These are phyloP conservation scores for Pedicia rivosa DNA, from an alignment of 2,888 invertebrate genomes.

Conservation along the genomic window DNA sequence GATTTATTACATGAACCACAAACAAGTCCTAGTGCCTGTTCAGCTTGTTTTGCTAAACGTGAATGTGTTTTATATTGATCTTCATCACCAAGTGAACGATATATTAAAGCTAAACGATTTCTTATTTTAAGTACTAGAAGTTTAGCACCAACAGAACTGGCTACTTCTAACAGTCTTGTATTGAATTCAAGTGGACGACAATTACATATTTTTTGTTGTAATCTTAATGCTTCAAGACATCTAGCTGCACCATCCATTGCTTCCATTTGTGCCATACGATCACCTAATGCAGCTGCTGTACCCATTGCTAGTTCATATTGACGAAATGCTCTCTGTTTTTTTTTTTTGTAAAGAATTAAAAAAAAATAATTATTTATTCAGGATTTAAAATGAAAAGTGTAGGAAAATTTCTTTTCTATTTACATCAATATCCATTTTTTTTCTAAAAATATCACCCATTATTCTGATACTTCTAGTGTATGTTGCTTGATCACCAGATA, in stretches of 20 bases:
- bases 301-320: slow-evolving; percentile 83
- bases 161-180: slow-evolving; percentile 65
- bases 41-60: slow-evolving; percentile 44
- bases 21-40: slow-evolving; percentile 51
- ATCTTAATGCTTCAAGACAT: slow-evolving; percentile 56
- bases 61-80: slow-evolving; percentile 62
- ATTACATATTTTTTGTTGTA: slow-evolving; percentile 68
- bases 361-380: not conserved
- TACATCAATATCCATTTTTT: slow-evolving; percentile 67
- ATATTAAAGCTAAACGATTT: slow-evolving; percentile 61
- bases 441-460: slow-evolving; percentile 69
- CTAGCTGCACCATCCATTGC: slow-evolving; percentile 79
- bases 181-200: slow-evolving; percentile 76
- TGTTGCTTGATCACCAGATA: slow-evolving; percentile 72
- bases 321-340: slow-evolving; percentile 35
- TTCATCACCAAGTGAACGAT: slow-evolving; percentile 65
- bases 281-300: slow-evolving; percentile 61
- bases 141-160: slow-evolving; percentile 77
- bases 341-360: slow-evolving; percentile 1
- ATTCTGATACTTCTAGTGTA: slow-evolving; percentile 69
- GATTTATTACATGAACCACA: slow-evolving; percentile 72
- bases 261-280: slow-evolving; percentile 75
- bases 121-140: slow-evolving; percentile 65
- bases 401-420: slow-evolving; percentile 23
- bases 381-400: too few relatives aligned